Conservation (phyloP, 2,888 invertebrate species). For the Hyles lineata region DNA sequence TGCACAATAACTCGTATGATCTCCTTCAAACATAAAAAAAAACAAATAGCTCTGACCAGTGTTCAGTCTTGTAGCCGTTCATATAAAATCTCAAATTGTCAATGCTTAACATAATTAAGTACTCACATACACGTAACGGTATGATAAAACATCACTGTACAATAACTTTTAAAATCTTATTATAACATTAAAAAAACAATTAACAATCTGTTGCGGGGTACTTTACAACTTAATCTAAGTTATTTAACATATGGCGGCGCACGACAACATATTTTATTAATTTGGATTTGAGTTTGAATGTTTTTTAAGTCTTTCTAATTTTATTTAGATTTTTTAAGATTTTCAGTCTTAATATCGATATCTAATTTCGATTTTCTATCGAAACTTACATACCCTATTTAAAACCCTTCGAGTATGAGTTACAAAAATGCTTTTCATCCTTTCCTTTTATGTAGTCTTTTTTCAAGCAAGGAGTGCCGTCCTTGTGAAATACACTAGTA, state of each 20-base stretch:
- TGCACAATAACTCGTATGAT: slow-evolving; percentile 29
- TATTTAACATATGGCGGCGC: background rate
- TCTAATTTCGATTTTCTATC: too few species aligned
- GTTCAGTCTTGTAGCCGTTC: slow-evolving; percentile 66
- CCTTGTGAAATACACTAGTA: too few species aligned
- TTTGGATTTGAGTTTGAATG: background rate
- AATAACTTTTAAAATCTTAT: slow-evolving; percentile 29
- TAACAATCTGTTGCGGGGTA: slow-evolving; percentile 27
- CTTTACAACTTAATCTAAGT: background rate
- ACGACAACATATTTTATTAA: background rate
- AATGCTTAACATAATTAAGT: slow-evolving; percentile 47
- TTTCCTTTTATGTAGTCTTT: too few species aligned
- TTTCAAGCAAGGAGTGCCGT: too few species aligned
- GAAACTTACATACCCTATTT: too few species aligned
- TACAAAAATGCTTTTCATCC: too few species aligned
- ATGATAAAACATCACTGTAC: slow-evolving; percentile 23
- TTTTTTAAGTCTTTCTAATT: too few species aligned
- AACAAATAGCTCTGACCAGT: slow-evolving; percentile 52
- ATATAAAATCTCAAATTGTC: slow-evolving; percentile 62
- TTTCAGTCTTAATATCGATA: too few species aligned
- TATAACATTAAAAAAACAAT: slow-evolving; percentile 26
- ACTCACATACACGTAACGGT: slow-evolving; percentile 30
- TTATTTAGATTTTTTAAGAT: too few species aligned
- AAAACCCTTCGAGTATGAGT: too few species aligned
- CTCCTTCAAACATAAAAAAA: slow-evolving; percentile 36